Evolutionary conservation across 1,140 invertebrate genomes (phyloP).

Genomic region (Phymastichus coffea): DNA sequence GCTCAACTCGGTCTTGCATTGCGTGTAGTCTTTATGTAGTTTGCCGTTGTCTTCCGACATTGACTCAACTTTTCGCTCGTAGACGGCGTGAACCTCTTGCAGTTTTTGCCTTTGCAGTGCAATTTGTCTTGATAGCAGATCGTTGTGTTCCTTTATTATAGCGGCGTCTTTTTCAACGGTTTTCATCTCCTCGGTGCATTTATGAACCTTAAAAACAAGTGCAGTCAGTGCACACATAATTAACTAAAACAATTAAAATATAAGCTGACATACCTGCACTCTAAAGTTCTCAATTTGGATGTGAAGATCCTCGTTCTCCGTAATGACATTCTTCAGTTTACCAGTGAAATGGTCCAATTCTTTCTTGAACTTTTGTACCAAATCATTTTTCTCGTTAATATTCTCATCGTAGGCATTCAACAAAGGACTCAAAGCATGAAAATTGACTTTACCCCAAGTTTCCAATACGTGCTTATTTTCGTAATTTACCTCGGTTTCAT

Average conservation of each 20-base stretch:
- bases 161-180: constrained; percentile 57
- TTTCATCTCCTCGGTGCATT: constrained; percentile 47
- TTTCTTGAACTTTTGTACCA: constrained; percentile 62
- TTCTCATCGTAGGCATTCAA: constrained; percentile 69
- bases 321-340: constrained; percentile 62
- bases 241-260: constrained; percentile 7
- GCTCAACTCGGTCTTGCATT: constrained; percentile 59
- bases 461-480: constrained; percentile 35
- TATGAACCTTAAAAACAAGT: constrained; percentile 42
- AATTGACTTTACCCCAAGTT: constrained; percentile 60
- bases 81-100: constrained; percentile 61
- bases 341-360: constrained; percentile 64
- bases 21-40: constrained; percentile 59
- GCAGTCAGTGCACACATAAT: not conserved
- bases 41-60: constrained; percentile 62
- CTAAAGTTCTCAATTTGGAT: constrained; percentile 59
- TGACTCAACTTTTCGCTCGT: constrained; percentile 63
- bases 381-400: constrained; percentile 65
- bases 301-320: constrained; percentile 65
- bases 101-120: constrained; percentile 61
- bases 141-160: constrained; percentile 62
- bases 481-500: constrained; percentile 29
- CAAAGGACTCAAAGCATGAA: constrained; percentile 63
- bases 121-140: constrained; percentile 56
- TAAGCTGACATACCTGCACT: constrained; percentile 48